Percentiles rank a stretch among this genome's conserved stretches.
These are phyloP conservation scores for Calliphora vicina DNA, from an alignment of 1,140 invertebrate genomes.

Conservation along the genomic window DNA sequence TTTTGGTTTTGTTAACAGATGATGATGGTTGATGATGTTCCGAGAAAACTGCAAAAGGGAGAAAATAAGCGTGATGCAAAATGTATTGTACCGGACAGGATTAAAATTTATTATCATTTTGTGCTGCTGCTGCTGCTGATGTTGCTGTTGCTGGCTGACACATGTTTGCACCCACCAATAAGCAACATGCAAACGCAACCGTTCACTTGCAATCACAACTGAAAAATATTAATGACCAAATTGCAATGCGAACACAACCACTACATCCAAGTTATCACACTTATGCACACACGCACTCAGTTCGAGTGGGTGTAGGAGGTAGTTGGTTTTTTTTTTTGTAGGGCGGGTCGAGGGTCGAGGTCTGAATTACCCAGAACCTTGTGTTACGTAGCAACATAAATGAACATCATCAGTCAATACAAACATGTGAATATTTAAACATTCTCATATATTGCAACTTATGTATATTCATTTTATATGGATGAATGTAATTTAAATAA, in stretches of 20 bases:
- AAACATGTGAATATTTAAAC: no score
- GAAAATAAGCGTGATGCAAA: neutral
- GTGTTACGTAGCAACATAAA: no score
- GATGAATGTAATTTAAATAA: no score
- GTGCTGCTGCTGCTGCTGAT: neutral
- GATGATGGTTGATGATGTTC: neutral
- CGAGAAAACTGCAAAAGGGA: neutral
- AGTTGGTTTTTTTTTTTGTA: no score
- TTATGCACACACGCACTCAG: no score
- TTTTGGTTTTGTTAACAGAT: neutral
- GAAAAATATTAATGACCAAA: neutral
- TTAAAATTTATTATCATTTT: slow-evolving; percentile 7
- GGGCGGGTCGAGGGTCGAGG: no score
- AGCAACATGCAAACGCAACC: neutral
- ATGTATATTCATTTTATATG: no score
- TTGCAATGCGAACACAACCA: neutral
- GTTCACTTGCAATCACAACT: neutral
- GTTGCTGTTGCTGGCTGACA: neutral
- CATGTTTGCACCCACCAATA: neutral
- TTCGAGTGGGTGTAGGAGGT: no score
- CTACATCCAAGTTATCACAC: neutral
- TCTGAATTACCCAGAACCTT: no score
- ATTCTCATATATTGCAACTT: no score
- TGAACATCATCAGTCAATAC: no score
- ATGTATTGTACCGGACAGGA: neutral